Base-by-base conservation (phyloP, 2,113 vertebrate species). In the Syngnathus scovelli region DNA sequence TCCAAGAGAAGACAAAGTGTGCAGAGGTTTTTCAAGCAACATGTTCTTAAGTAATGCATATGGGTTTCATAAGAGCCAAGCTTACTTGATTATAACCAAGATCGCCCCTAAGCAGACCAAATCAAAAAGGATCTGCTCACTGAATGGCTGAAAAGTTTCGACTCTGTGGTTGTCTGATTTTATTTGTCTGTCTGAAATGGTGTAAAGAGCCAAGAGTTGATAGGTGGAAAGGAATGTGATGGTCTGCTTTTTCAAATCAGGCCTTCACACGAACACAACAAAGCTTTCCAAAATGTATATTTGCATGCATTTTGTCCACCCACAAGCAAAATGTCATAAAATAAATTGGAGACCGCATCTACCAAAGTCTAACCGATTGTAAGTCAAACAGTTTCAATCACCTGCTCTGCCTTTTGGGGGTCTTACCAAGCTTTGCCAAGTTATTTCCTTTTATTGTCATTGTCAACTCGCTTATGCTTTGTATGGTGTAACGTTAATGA, bases 211-310 rank as follows among this genome's bases (percentile, higher is more conserved):
- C 8, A 56, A 64, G 85, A 75, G 55, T 76, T 82, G 72, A 84
- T 78, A 77, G 56, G 78, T 86, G 86, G 85, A 89, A 90, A 78
- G 89, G 88, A 90, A 90, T 88, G 87, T 79, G 79, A 71, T 33
- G 61, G 72, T 68, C 65, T 69, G 71, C 75, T 58, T 36, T 58
- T 7, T 36, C 55, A 58, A 58, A 36, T 36, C 27, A 16, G 55
- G 15, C 7, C 55, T 58, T 58, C 55, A 58, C 27, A 36, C 1
- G 15, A 58, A 58, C 55, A 16, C 51, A 58, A 16, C 51, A 58
- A 52, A 19, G 2, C 18, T 58, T 55, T 58, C 27, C 11, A 7
- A 16, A 58, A 16, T 16, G 55, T 6, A 16, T 56, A 36, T 56
- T 36, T 36, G 12, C 55, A 16, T 36, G 21, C 52, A 10, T 48